Percentiles rank a stretch among this genome's conserved stretches.
phyloP scores from a whole-genome alignment of 1,140 invertebrate species.

The Nasonia longicornis region DNA sequence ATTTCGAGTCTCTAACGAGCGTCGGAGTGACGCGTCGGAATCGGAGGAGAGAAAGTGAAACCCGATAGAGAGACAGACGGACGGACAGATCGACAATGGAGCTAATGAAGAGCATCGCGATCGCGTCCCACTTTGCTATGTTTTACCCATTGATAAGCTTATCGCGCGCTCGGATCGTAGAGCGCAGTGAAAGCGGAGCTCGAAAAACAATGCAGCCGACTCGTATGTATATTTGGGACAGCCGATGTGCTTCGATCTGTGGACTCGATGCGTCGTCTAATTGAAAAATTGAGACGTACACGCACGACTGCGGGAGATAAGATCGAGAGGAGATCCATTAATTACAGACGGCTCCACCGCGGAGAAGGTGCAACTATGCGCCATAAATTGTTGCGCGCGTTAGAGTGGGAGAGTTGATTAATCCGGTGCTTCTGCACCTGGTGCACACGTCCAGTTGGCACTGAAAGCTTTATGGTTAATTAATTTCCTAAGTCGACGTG shows the following conservation, averaged over 20 bases:
- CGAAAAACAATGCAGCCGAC: background rate
- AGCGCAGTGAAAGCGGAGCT: no score
- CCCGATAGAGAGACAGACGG: background rate
- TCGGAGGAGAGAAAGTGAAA: conserved; percentile 2
- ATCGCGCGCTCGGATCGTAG: background rate
- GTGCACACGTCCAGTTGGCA: background rate
- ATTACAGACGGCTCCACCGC: background rate
- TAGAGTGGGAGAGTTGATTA: background rate
- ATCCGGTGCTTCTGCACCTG: background rate
- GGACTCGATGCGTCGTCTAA: no score
- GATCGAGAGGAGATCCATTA: background rate
- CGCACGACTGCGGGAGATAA: background rate
- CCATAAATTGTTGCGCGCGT: background rate
- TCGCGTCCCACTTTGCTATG: background rate
- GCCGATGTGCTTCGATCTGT: no score
- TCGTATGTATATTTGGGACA: no score
- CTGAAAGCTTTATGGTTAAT: background rate
- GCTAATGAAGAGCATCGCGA: background rate
- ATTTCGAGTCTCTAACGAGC: background rate
- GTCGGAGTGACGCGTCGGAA: background rate
- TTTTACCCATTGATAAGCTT: background rate
- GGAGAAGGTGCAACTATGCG: background rate
- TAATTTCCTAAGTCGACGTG: background rate
- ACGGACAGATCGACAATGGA: background rate
- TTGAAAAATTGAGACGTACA: background rate